phyloP scores from a whole-genome alignment of 2,888 invertebrate genomes.

The Selenia dentaria region DNA sequence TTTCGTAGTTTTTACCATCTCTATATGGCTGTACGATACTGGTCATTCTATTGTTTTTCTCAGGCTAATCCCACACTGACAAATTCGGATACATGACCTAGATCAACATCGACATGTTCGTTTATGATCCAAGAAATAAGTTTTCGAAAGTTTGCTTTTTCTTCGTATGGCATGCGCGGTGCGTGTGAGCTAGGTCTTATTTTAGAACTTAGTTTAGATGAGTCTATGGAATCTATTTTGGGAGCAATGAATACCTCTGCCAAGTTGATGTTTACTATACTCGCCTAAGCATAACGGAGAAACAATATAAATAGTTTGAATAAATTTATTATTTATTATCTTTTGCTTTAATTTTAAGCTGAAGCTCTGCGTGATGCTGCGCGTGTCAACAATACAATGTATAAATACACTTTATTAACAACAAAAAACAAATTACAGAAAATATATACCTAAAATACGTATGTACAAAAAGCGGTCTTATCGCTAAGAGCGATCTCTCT shows the following conservation, averaged over 20 bases:
- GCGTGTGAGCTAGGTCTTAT: constrained; percentile 20
- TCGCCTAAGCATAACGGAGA: constrained; percentile 4
- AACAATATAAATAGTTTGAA: too few relatives aligned
- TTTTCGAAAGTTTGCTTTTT: too few relatives aligned
- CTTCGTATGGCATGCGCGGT: neutral
- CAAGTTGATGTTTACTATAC: constrained; percentile 17
- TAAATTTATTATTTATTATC: too few relatives aligned
- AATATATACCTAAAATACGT: too few relatives aligned
- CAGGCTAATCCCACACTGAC: constrained; percentile 7
- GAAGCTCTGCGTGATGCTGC: too few relatives aligned
- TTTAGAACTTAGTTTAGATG: constrained; percentile 22
- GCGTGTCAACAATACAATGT: too few relatives aligned
- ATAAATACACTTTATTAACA: too few relatives aligned
- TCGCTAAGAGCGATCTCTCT: too few relatives aligned
- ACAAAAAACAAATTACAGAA: too few relatives aligned
- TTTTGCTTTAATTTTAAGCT: too few relatives aligned
- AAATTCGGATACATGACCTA: constrained; percentile 27
- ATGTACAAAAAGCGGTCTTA: too few relatives aligned
- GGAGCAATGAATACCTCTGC: constrained; percentile 18
- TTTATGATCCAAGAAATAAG: constrained; percentile 11
- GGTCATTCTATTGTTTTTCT: constrained; percentile 29
- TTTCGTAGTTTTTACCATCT: constrained; percentile 5
- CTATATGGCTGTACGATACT: constrained; percentile 19
- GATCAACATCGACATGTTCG: constrained; percentile 23
- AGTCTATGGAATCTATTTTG: constrained; percentile 18